These are phyloP conservation scores for Himantopus leucocephalus DNA, from an alignment of 2,113 vertebrate species.

Conservation along the genomic window DNA sequence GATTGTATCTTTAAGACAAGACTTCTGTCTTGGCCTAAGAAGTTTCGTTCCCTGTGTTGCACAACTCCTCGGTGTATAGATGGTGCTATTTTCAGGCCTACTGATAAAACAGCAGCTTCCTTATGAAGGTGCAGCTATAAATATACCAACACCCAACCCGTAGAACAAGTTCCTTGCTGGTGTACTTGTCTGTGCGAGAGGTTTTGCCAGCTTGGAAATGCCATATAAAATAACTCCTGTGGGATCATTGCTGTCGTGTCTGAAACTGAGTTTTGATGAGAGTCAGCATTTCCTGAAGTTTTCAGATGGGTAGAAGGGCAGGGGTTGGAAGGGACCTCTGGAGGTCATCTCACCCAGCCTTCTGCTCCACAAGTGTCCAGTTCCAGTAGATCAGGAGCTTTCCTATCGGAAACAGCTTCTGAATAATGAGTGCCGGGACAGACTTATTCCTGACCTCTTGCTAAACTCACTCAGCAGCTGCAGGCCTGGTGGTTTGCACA, in stretches of 20 bases:
- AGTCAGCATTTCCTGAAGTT: not conserved
- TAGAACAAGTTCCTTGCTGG: conserved; percentile 34
- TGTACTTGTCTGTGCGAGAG: not conserved
- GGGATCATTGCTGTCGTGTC: not conserved
- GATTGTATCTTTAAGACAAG: not conserved
- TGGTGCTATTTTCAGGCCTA: not conserved
- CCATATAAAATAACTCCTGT: not conserved
- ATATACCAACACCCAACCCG: conserved; percentile 35
- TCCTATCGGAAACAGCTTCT: not conserved
- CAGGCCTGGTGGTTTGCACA: not conserved
- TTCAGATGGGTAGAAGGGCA: not conserved
- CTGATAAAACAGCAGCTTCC: conserved; percentile 14
- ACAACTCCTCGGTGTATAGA: not conserved
- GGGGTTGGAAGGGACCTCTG: not conserved
- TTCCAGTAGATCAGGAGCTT: not conserved
- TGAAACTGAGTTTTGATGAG: not conserved
- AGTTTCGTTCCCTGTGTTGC: not conserved
- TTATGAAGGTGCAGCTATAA: conserved; percentile 35
- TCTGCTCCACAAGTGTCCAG: not conserved
- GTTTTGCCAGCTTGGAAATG: not conserved
- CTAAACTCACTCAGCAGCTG: not conserved
- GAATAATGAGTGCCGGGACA: rapidly evolving
- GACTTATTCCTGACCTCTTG: rapidly evolving
- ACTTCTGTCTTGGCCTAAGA: not conserved
- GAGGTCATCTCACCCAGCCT: not conserved